Evolutionary conservation across 2,888 invertebrate species (phyloP).

Genomic region (Macaria liturata): DNA sequence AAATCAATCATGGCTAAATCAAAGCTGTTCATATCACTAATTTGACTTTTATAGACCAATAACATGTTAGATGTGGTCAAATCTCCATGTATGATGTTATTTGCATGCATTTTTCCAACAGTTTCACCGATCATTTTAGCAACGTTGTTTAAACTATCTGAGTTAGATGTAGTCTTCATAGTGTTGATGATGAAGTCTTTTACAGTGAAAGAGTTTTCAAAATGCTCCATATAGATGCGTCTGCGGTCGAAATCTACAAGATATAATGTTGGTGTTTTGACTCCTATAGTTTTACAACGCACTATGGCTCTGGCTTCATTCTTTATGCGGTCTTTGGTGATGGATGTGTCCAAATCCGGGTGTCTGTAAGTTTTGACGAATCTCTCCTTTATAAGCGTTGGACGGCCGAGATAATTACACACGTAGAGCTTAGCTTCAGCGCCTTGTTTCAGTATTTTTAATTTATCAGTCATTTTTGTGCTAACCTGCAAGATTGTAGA

Average conservation of each 20-base stretch:
- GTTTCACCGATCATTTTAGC: conserved; percentile 87
- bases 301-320: conserved; percentile 94
- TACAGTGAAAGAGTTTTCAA: conserved; percentile 88
- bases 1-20: conserved; percentile 96
- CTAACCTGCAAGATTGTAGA: conserved; percentile 18
- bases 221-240: conserved; percentile 93
- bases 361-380: conserved; percentile 97
- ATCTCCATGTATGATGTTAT: conserved; percentile 97
- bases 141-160: conserved; percentile 59
- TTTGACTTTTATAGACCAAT: conserved; percentile 76
- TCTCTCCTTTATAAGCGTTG: conserved; percentile 93
- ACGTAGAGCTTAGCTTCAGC: conserved; percentile 95
- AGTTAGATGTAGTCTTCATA: conserved; percentile 37
- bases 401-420: conserved; percentile 89
- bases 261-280: conserved; percentile 91
- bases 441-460: conserved; percentile 91
- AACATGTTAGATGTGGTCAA: conserved; percentile 98
- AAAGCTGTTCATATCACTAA: conserved; percentile 56
- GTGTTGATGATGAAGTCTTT: conserved; percentile 88
- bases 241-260: conserved; percentile 90
- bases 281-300: conserved; percentile 90
- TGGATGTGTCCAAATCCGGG: conserved; percentile 89
- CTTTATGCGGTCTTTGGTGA: conserved; percentile 95
- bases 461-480: conserved; percentile 55
- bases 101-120: conserved; percentile 91